phyloP scores from a whole-genome alignment of 2,797 vertebrate genomes.

The Meriones psammophilus region DNA sequence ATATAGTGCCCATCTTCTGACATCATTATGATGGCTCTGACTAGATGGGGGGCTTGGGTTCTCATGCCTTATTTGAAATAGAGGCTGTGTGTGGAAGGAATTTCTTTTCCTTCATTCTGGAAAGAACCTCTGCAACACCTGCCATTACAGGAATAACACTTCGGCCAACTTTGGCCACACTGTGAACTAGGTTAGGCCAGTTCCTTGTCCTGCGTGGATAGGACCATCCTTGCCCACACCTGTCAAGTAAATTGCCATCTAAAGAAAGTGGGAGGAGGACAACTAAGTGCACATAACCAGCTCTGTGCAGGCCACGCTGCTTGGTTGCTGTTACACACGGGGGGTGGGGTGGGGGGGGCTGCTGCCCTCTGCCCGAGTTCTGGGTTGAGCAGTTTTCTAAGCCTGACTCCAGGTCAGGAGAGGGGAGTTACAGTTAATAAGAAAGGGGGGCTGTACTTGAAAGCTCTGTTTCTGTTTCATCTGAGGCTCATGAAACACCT shows the following conservation, averaged over 20 bases:
- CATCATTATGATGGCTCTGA: neutral
- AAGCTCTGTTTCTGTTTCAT: too few relatives aligned
- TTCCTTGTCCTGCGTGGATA: neutral
- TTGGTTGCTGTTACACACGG: neutral
- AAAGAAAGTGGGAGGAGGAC: neutral
- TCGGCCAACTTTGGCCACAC: neutral
- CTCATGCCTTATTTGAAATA: neutral
- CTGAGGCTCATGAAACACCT: neutral
- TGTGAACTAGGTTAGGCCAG: neutral
- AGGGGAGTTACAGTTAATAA: too few relatives aligned
- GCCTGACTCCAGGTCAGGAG: neutral
- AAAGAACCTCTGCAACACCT: neutral
- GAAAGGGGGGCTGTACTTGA: neutral
- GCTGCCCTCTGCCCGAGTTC: too few relatives aligned
- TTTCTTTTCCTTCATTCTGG: neutral
- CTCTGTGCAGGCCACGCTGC: too few relatives aligned
- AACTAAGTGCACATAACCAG: neutral
- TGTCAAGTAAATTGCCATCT: too few relatives aligned
- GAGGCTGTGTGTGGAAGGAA: fast-evolving
- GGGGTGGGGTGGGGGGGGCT: neutral
- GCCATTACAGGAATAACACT: neutral
- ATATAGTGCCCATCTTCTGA: neutral
- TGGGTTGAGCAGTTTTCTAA: neutral
- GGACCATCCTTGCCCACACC: neutral
- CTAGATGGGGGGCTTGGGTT: neutral